Evolutionary conservation across 2,797 vertebrate genomes (phyloP).

Genomic region (Natrix natrix): DNA sequence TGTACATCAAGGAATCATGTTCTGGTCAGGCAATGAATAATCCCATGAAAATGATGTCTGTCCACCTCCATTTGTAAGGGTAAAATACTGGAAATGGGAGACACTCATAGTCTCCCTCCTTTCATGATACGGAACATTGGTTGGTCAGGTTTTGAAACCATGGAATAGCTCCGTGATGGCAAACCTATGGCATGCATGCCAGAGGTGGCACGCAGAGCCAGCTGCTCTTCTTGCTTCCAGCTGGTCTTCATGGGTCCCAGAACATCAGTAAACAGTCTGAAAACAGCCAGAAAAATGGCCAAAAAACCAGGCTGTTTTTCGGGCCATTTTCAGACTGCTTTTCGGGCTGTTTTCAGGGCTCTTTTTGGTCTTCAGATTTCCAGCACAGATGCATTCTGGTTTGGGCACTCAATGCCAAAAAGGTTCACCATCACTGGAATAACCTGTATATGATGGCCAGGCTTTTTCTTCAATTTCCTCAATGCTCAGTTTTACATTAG

Average conservation of each 20-base stretch:
- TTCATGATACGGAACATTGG: background rate
- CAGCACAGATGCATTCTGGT: too few relatives aligned
- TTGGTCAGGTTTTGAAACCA: background rate
- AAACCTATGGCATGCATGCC: too few relatives aligned
- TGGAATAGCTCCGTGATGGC: background rate
- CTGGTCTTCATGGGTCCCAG: too few relatives aligned
- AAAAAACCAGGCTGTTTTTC: too few relatives aligned
- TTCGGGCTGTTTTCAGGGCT: too few relatives aligned
- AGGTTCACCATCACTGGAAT: background rate
- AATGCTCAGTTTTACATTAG: slow-evolving; percentile 45
- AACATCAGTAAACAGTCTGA: too few relatives aligned
- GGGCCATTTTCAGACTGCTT: too few relatives aligned
- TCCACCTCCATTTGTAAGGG: background rate
- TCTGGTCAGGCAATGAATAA: background rate
- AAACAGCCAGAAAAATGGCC: too few relatives aligned
- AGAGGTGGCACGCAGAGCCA: too few relatives aligned
- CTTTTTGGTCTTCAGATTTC: too few relatives aligned
- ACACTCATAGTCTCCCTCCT: background rate
- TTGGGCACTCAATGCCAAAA: too few relatives aligned
- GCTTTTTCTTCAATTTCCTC: background rate
- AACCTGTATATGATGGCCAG: background rate
- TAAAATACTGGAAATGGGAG: background rate
- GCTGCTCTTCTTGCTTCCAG: too few relatives aligned
- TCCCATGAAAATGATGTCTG: background rate
- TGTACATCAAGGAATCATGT: background rate